Conservation (phyloP, 2,888 invertebrate genomes). For the Chirona hameri region DNA sequence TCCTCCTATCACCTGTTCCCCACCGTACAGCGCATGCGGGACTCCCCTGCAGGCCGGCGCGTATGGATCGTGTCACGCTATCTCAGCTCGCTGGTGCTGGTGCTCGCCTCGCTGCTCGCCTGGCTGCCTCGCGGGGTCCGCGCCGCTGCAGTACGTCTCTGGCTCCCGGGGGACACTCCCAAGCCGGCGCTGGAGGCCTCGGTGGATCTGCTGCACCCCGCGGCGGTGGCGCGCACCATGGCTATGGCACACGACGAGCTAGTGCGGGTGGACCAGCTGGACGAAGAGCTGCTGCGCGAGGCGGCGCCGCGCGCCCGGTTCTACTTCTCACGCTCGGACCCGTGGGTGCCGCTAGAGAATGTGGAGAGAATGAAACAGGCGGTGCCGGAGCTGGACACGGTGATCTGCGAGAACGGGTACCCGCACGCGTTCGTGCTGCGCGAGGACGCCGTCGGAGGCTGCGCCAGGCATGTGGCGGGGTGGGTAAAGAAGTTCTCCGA, state of each 20-base stretch:
- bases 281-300: background rate
- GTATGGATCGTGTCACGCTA: slow-evolving; percentile 5
- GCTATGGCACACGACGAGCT: slow-evolving; percentile 9
- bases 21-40: slow-evolving; percentile 27
- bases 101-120: background rate
- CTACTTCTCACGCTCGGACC: background rate
- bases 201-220: background rate
- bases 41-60: slow-evolving; percentile 9
- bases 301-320: background rate
- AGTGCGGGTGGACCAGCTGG: background rate
- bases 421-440: slow-evolving; percentile 23
- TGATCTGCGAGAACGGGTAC: background rate
- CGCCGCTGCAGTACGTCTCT: background rate
- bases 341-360: slow-evolving; percentile 23
- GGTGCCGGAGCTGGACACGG: background rate
- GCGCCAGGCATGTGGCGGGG: background rate
- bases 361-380: background rate
- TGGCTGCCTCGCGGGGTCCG: background rate
- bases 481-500: background rate
- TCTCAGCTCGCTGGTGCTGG: background rate
- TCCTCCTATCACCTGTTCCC: slow-evolving; percentile 29
- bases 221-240: background rate
- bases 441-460: background rate
- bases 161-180: background rate
- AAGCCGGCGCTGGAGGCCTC: background rate